Evolutionary conservation across 2,888 invertebrate genomes (phyloP), one percentile per base, ranked within the genome.

Genomic region (Syrista parreyssii): DNA sequence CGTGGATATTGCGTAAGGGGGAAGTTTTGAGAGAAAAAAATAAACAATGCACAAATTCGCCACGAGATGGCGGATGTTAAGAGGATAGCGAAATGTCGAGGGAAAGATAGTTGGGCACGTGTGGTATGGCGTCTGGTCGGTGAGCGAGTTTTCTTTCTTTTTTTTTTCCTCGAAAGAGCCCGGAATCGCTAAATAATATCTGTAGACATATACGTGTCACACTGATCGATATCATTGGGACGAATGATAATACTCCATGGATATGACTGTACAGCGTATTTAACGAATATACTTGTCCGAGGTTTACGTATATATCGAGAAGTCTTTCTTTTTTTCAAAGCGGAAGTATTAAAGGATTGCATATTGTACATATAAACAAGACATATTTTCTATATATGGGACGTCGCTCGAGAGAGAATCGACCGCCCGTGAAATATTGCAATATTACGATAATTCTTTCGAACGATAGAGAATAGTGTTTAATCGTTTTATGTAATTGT

Each of bases 371-470:
- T 76, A 76, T 91, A 91, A 90, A 91, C 90, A 89, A 91, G 90
- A 91, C 91, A 91, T 91, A 91, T 91, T 91, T 91, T 91, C 91
- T 91, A 91, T 91, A 91, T 90, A 89, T 89, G 88, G 88, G 86
- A 87, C 87, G 87, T 90, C 88, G 86, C 85, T 90, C 89, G 88
- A 88, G 87, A 88, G 84, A 81, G 78, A 85, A 84, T 88, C 88
- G 89, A 88, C 88, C 88, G 86, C 88, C 90, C 88, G 89, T 89
- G 86, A 88, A 90, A 90, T 89, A 91, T 89, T 91, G 91, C 91
- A 91, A 91, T 91, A 91, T 91, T 91, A 91, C 83, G 82, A 90
- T 91, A 90, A 91, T 91, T 91, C 90, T 91, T 91, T 90, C 89
- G 89, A 89, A 90, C 88, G 88, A 86, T 91, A 91, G 91, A 88